These are phyloP conservation scores for Laspeyria flexula DNA, from an alignment of 2,888 invertebrate species.

Conservation along the genomic window DNA sequence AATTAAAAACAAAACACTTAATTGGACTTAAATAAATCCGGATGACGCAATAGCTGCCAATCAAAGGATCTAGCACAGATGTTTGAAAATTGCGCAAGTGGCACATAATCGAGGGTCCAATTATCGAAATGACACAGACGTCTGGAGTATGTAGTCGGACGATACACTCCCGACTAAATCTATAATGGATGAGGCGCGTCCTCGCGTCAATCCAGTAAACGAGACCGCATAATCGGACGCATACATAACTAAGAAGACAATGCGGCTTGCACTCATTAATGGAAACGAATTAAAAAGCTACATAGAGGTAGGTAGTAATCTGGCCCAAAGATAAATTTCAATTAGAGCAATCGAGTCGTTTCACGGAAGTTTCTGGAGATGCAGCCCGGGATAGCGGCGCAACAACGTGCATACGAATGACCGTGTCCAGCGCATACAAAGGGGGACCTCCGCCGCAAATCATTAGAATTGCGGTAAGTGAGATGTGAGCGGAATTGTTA, in stretches of 20 bases:
- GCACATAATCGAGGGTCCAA: conserved; percentile 70
- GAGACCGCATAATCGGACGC: conserved; percentile 77
- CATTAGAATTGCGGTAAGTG: conserved; percentile 82
- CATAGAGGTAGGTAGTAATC: conserved; percentile 56
- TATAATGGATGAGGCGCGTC: conserved; percentile 84
- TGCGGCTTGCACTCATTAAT: conserved; percentile 66
- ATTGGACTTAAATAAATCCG: conserved; percentile 71
- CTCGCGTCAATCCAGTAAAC: conserved; percentile 78
- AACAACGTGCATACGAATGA: conserved; percentile 68
- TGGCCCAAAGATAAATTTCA: conserved; percentile 74
- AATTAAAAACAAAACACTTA: conserved; percentile 66
- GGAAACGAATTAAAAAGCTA: conserved; percentile 54
- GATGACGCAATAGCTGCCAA: conserved; percentile 75
- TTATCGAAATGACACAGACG: conserved; percentile 83
- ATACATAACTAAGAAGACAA: conserved; percentile 69
- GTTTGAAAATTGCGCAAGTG: conserved; percentile 73
- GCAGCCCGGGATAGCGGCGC: conserved; percentile 64
- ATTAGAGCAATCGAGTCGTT: conserved; percentile 77
- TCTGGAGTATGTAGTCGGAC: conserved; percentile 57
- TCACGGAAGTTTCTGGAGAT: conserved; percentile 76
- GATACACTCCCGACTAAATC: conserved; percentile 76
- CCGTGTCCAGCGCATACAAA: conserved; percentile 75
- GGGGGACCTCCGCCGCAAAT: conserved; percentile 78
- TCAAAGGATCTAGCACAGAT: conserved; percentile 76
- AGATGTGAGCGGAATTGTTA: conserved; percentile 80